Percentiles rank a stretch among this genome's conserved stretches.
phyloP scores from a whole-genome alignment of 2,113 vertebrate species.

The rabbit (Oryctolagus cuniculus) region DNA sequence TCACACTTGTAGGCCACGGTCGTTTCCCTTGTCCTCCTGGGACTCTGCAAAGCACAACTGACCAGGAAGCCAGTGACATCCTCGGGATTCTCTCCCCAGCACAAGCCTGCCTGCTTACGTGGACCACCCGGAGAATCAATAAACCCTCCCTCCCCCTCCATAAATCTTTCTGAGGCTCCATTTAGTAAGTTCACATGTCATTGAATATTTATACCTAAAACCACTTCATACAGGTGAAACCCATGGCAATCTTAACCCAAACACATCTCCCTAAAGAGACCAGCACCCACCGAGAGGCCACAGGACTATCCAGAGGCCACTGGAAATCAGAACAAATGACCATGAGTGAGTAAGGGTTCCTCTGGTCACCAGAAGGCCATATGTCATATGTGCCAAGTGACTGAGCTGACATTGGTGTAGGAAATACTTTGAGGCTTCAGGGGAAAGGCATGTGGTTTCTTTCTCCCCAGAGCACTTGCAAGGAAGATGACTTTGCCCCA shows the following conservation, averaged over 20 bases:
- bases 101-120: background rate
- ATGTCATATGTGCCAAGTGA: no score
- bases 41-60: background rate
- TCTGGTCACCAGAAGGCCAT: accelerated
- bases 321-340: background rate
- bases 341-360: background rate
- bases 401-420: background rate
- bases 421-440: background rate
- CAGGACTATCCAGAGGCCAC: background rate
- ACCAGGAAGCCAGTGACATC: no score
- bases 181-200: background rate
- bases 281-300: background rate
- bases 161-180: background rate
- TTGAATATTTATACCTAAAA: background rate
- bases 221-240: background rate
- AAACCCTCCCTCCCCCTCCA: background rate
- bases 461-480: background rate
- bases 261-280: background rate
- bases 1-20: background rate
- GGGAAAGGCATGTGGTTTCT: background rate
- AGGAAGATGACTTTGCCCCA: background rate
- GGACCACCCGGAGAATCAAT: background rate
- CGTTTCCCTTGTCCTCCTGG: background rate
- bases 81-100: background rate
- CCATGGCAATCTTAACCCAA: background rate